Percentiles rank a stretch among this genome's conserved stretches.
phyloP scores from a whole-genome alignment of 2,113 vertebrate species.

The Platycercus adscitus region DNA sequence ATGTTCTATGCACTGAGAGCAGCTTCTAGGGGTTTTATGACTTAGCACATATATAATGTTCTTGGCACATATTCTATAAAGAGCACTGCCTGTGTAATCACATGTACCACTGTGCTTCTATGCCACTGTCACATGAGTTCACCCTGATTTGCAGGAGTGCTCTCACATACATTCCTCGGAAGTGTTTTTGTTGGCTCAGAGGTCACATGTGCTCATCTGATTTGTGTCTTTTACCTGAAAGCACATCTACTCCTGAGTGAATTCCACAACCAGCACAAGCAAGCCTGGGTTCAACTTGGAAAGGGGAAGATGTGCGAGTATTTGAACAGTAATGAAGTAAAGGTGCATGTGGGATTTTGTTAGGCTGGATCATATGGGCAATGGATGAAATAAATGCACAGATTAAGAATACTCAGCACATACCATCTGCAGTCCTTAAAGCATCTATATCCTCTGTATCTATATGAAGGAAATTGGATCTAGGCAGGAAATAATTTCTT shows the following conservation, averaged over 20 bases:
- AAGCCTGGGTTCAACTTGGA: neutral
- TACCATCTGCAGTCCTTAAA: neutral
- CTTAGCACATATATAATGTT: neutral
- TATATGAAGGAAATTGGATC: neutral
- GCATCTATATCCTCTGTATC: neutral
- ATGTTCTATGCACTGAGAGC: neutral
- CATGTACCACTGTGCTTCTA: neutral
- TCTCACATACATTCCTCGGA: neutral
- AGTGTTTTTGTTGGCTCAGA: neutral
- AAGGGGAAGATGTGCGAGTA: neutral
- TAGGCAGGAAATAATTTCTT: neutral
- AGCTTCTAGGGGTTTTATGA: neutral
- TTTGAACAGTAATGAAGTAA: neutral
- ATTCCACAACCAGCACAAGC: neutral
- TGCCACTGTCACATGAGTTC: neutral
- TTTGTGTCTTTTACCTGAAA: conserved; percentile 12
- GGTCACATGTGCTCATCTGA: neutral
- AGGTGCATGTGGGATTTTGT: neutral
- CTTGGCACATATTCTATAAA: neutral
- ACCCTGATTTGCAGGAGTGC: neutral
- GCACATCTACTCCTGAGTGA: neutral
- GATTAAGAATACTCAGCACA: neutral
- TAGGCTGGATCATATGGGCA: neutral
- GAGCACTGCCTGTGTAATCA: neutral
- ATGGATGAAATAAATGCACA: neutral